Conservation (phyloP, 2,888 invertebrate genomes). For the Ptycholaimellus sp. region DNA sequence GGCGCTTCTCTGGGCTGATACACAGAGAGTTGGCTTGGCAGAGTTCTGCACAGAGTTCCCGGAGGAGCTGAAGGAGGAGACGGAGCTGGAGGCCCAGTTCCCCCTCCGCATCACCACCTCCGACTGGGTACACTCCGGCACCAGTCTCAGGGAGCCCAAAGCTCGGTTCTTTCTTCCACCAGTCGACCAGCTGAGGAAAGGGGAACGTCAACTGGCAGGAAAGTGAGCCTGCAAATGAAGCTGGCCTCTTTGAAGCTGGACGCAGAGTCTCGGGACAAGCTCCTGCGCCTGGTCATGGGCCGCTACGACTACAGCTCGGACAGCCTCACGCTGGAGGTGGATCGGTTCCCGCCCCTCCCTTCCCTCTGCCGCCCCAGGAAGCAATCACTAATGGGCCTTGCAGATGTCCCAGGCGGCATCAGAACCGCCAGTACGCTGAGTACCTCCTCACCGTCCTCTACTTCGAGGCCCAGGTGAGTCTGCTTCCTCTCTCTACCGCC, state of each 20-base stretch:
- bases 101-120: slow-evolving; percentile 55
- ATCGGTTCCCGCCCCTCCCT: no score
- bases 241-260: slow-evolving; percentile 48
- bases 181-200: no score
- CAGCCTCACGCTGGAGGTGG: slow-evolving; percentile 52
- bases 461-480: slow-evolving; percentile 13
- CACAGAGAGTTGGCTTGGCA: slow-evolving; percentile 13
- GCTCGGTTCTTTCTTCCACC: no score
- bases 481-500: not conserved
- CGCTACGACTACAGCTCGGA: slow-evolving; percentile 46
- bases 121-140: slow-evolving; percentile 69
- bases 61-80: slow-evolving; percentile 11
- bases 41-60: slow-evolving; percentile 86
- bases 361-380: no score
- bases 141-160: no score
- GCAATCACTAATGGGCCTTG: slow-evolving; percentile 8
- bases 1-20: not conserved
- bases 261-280: slow-evolving; percentile 58
- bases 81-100: no score
- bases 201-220: no score
- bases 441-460: slow-evolving; percentile 57
- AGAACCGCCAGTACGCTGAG: slow-evolving; percentile 73
- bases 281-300: slow-evolving; percentile 54
- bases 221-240: slow-evolving; percentile 49
- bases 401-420: slow-evolving; percentile 61